Conservation (phyloP, 1,140 invertebrate species). For the Ridgeia piscesae region DNA sequence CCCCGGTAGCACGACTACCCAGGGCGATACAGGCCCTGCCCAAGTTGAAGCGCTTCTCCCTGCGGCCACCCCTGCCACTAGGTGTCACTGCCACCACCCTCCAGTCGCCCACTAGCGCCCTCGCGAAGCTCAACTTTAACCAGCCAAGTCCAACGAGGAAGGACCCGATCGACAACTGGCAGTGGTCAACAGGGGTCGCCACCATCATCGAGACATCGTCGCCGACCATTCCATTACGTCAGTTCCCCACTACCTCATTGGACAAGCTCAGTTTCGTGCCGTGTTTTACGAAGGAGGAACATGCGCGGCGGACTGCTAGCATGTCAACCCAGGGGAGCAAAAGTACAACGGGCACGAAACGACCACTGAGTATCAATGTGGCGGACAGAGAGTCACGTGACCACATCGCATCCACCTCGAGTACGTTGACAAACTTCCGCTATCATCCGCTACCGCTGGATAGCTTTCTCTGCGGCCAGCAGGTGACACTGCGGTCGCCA, state of each 20-base stretch:
- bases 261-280: constrained; percentile 54
- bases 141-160: constrained; percentile 27
- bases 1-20: background rate
- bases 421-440: no score
- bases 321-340: constrained; percentile 10
- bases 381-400: constrained; percentile 18
- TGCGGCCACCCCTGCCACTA: background rate
- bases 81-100: constrained; percentile 27
- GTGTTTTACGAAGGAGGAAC: constrained; percentile 42
- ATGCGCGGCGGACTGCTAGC: constrained; percentile 19
- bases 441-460: background rate
- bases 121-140: constrained; percentile 57
- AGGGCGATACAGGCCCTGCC: background rate
- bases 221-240: background rate
- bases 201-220: background rate
- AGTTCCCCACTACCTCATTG: constrained; percentile 51
- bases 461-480: background rate
- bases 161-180: constrained; percentile 16
- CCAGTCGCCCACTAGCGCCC: constrained; percentile 56
- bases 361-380: constrained; percentile 12
- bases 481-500: constrained; percentile 44
- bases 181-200: background rate
- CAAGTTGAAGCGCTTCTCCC: background rate
- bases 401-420: background rate
- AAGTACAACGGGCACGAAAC: constrained; percentile 12